These are phyloP conservation scores for Sepiola atlantica DNA, from an alignment of 2,888 invertebrate species.

Conservation along the genomic window DNA sequence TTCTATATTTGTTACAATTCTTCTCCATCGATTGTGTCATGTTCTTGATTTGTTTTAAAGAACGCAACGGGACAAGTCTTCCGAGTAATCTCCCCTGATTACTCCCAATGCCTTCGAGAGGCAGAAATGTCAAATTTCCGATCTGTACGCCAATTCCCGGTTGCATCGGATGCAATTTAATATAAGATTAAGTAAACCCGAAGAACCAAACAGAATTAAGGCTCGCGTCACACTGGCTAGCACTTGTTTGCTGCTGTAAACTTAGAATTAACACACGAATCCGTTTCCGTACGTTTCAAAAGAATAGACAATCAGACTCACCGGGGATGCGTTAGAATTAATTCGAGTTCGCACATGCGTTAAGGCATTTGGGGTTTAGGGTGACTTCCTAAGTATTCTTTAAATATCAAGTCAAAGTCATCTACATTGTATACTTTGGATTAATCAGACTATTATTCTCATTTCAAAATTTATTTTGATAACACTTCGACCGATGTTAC, in stretches of 20 bases:
- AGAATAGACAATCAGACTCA: not conserved
- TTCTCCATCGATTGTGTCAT: not conserved
- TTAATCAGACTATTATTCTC: no score
- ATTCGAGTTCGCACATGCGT: not conserved
- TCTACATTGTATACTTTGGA: no score
- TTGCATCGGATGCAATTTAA: constrained; percentile 20
- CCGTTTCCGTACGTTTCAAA: not conserved
- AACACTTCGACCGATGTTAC: no score
- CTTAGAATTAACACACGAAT: not conserved
- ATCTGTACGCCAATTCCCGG: constrained; percentile 6
- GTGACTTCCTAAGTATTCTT: not conserved
- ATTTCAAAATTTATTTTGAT: no score
- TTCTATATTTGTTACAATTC: not conserved
- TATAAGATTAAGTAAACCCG: not conserved
- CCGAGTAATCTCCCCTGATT: constrained; percentile 16
- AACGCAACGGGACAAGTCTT: not conserved
- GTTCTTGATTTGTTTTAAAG: not conserved
- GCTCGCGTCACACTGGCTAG: not conserved
- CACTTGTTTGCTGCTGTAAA: not conserved
- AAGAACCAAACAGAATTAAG: not conserved
- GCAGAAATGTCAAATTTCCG: constrained; percentile 32
- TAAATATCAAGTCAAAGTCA: not conserved
- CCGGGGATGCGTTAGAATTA: not conserved
- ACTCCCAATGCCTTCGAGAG: not conserved
- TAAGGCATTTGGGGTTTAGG: not conserved